Percentiles rank a stretch among this genome's conserved stretches.
These are phyloP conservation scores for Dastarcus helophoroides DNA, from an alignment of 2,888 invertebrate species.

Conservation along the genomic window DNA sequence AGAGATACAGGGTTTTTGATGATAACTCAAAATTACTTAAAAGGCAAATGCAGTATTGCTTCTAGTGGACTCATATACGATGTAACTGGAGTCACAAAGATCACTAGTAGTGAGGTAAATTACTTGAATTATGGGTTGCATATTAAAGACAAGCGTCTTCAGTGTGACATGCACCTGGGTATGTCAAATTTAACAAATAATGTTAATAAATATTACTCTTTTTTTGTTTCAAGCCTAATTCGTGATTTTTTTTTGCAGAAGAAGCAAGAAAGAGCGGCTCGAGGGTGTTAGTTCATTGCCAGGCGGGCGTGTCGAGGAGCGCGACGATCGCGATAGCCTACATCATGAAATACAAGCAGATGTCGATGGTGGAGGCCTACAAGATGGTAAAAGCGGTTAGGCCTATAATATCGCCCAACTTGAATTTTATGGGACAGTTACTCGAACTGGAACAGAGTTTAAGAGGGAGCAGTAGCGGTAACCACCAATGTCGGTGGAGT, in stretches of 20 bases:
- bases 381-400: constrained; percentile 74
- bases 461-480: constrained; percentile 33
- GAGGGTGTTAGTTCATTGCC: constrained; percentile 85
- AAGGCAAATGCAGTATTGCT: too few relatives aligned
- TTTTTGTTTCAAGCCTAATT: too few relatives aligned
- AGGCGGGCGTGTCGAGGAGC: constrained; percentile 88
- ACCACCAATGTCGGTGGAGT: constrained; percentile 42
- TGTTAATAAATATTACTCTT: constrained; percentile 1
- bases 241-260: constrained; percentile 44
- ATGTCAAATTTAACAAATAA: too few relatives aligned
- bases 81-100: too few relatives aligned
- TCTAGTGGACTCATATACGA: too few relatives aligned
- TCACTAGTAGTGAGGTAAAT: too few relatives aligned
- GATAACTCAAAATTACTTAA: too few relatives aligned
- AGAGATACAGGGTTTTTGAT: too few relatives aligned
- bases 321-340: constrained; percentile 93
- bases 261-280: constrained; percentile 56
- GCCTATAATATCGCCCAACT: constrained; percentile 86
- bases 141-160: too few relatives aligned
- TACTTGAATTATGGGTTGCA: too few relatives aligned
- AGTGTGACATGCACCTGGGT: too few relatives aligned
- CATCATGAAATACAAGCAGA: constrained; percentile 76
- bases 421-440: constrained; percentile 89
- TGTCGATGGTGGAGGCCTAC: constrained; percentile 80
- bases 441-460: constrained; percentile 69